A percentile compares a stretch with the other conserved stretches of the same genome.
Evolutionary conservation across 2,888 invertebrate species (phyloP).

Genomic region (Stenodera caucasica): DNA sequence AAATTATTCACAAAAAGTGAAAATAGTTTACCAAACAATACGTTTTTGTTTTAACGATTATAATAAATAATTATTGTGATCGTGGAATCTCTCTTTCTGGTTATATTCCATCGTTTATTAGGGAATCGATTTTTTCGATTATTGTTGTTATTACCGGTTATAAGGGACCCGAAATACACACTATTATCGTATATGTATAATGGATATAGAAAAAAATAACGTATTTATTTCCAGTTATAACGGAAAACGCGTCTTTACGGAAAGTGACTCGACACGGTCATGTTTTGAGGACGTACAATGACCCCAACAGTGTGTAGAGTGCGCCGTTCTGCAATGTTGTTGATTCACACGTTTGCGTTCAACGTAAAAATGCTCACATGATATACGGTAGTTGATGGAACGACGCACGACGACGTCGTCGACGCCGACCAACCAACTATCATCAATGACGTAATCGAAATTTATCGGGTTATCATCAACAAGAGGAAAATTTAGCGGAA

Average conservation of each 20-base stretch:
- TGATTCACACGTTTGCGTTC: conserved; percentile 32
- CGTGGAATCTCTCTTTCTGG: background rate
- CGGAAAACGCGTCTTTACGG: conserved; percentile 34
- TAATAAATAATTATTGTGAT: background rate
- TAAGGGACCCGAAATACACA: too few species aligned
- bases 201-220: too few species aligned
- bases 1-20: background rate
- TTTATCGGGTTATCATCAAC: too few species aligned
- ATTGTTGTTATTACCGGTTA: too few species aligned
- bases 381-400: too few species aligned
- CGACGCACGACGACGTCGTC: background rate
- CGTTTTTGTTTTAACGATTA: background rate
- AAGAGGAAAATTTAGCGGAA: background rate
- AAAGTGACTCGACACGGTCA: conserved; percentile 47
- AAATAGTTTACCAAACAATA: background rate
- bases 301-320: conserved; percentile 39
- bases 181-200: too few species aligned
- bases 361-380: conserved; percentile 28
- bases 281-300: conserved; percentile 54
- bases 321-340: conserved; percentile 40
- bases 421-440: background rate
- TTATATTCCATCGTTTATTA: too few species aligned
- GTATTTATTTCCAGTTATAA: conserved; percentile 18
- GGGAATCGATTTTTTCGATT: too few species aligned
- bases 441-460: background rate